Conservation (phyloP, 2,113 vertebrate genomes). For the Synodontis membranacea region DNA sequence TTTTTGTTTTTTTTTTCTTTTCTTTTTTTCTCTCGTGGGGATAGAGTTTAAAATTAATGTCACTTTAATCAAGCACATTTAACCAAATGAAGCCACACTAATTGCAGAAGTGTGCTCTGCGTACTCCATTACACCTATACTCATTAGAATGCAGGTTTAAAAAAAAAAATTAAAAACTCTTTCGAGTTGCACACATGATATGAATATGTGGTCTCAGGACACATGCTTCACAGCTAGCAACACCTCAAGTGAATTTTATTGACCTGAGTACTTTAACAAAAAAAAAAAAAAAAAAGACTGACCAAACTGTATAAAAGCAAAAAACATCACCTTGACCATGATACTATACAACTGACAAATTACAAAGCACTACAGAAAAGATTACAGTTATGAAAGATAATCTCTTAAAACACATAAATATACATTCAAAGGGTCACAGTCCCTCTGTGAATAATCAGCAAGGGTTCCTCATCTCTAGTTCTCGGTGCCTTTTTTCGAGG, state of each 20-base stretch:
- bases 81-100: neutral
- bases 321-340: constrained; percentile 64
- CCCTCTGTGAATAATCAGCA: neutral
- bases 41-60: constrained; percentile 1
- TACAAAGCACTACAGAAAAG: constrained; percentile 73
- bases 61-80: neutral
- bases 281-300: constrained; percentile 73
- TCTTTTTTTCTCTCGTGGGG: constrained; percentile 9
- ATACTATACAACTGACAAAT: constrained; percentile 63
- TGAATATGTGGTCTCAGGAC: neutral
- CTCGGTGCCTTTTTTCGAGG: neutral
- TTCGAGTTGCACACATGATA: no score
- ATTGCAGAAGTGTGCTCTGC: neutral
- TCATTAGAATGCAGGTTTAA: neutral
- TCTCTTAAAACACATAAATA: constrained; percentile 75
- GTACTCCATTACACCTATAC: neutral
- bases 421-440: constrained; percentile 64
- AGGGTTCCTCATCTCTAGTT: neutral
- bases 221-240: constrained; percentile 3
- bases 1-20: neutral
- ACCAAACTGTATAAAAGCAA: constrained; percentile 78
- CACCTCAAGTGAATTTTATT: constrained; percentile 73
- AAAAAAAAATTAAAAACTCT: neutral
- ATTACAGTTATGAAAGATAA: constrained; percentile 39
- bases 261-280: constrained; percentile 81